A percentile compares a stretch with the other conserved stretches of the same genome.
These are phyloP conservation scores for Musca vetustissima DNA, from an alignment of 1,140 invertebrate species.

Conservation along the genomic window DNA sequence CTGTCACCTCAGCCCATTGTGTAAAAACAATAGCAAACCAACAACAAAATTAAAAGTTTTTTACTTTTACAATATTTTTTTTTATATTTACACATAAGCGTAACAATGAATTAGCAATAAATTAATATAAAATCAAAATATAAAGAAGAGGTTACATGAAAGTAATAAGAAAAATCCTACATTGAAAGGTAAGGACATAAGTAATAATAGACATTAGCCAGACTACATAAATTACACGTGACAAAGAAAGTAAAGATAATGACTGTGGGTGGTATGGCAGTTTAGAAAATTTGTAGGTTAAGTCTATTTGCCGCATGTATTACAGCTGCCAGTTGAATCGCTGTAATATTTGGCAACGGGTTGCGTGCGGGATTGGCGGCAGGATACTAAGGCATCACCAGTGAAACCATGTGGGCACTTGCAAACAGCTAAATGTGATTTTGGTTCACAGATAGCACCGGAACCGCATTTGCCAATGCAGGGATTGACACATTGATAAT, in stretches of 20 bases:
- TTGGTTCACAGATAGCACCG: slow-evolving; percentile 55
- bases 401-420: slow-evolving; percentile 77
- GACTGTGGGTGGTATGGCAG: slow-evolving; percentile 5
- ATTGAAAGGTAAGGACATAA: neutral
- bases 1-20: too few relatives aligned
- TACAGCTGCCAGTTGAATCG: neutral
- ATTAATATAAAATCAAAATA: slow-evolving; percentile 13
- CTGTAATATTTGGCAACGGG: slow-evolving; percentile 52
- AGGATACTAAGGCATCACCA: slow-evolving; percentile 68
- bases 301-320: too few relatives aligned
- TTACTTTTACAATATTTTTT: neutral
- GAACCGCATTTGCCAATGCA: slow-evolving; percentile 78
- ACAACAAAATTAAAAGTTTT: too few relatives aligned
- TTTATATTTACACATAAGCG: slow-evolving; percentile 7
- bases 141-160: slow-evolving; percentile 5
- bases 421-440: slow-evolving; percentile 76
- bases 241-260: neutral
- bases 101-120: slow-evolving; percentile 13
- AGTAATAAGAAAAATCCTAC: neutral
- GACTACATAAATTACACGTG: neutral
- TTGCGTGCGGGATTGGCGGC: slow-evolving; percentile 49
- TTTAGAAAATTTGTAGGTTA: neutral
- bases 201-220: neutral
- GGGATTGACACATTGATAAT: slow-evolving; percentile 72
- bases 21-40: too few relatives aligned